Conservation (phyloP, 2,797 vertebrate species). For the Pantherophis alleghaniensis region DNA sequence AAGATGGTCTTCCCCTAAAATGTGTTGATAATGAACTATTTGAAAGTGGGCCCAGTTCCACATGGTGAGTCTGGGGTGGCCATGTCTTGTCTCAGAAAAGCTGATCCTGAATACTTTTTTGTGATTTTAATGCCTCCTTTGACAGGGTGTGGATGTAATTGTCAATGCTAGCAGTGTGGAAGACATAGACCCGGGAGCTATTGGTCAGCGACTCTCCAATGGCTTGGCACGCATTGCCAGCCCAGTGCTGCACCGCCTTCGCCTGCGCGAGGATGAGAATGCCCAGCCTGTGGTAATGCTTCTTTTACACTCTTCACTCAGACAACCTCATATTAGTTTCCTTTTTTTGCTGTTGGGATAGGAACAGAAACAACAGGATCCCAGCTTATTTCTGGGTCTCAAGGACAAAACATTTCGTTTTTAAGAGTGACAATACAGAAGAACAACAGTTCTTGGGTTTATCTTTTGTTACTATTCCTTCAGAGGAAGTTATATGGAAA, state of each 20-base stretch:
- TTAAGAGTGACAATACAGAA: neutral
- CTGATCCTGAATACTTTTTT: neutral
- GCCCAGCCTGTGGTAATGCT: conserved; percentile 82
- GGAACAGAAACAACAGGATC: neutral
- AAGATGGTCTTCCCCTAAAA: neutral
- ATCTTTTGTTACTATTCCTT: neutral
- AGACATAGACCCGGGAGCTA: conserved; percentile 90
- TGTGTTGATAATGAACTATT: neutral
- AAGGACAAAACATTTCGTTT: neutral
- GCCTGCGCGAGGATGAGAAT: conserved; percentile 84
- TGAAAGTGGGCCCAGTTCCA: neutral
- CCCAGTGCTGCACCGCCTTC: conserved; percentile 88
- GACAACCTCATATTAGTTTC: neutral
- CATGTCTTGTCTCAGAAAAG: neutral
- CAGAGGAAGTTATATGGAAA: neutral
- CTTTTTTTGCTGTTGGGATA: neutral
- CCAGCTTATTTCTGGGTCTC: neutral
- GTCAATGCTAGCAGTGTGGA: conserved; percentile 95
- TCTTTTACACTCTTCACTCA: neutral
- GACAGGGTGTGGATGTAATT: conserved; percentile 88
- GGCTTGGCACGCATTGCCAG: conserved; percentile 85
- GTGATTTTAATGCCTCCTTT: neutral
- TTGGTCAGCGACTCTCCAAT: conserved; percentile 90
- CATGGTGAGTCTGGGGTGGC: neutral
- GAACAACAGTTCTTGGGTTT: neutral